A percentile compares a stretch with the other conserved stretches of the same genome.
Conservation (phyloP, 92 coral and sea anemone species). For the Nematostella vectensis region DNA sequence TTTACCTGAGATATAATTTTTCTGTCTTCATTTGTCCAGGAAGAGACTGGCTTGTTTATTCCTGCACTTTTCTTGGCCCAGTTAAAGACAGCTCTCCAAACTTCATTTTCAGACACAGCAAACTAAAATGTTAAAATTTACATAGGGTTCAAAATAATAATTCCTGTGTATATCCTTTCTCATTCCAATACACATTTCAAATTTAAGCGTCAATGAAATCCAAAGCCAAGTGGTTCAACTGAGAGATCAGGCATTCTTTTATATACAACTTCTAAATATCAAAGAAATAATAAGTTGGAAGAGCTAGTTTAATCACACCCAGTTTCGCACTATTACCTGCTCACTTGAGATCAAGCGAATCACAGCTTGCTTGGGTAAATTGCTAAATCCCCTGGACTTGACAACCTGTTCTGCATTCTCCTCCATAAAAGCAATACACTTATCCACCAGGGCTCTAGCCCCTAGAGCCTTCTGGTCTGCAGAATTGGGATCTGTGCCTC, state of each 20-base stretch:
- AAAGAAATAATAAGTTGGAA: too few relatives aligned
- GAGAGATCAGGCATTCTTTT: too few relatives aligned
- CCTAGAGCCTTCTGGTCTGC: slow-evolving; percentile 33
- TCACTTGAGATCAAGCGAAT: slow-evolving; percentile 86
- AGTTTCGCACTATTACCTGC: slow-evolving; percentile 71
- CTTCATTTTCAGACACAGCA: slow-evolving; percentile 93
- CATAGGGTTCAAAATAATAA: too few relatives aligned
- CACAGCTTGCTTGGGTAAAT: slow-evolving; percentile 76
- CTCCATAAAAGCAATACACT: slow-evolving; percentile 74
- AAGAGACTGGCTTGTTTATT: slow-evolving; percentile 55
- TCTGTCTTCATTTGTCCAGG: slow-evolving; percentile 81
- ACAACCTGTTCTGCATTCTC: slow-evolving; percentile 91
- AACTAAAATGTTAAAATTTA: too few relatives aligned
- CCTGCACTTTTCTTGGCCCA: slow-evolving; percentile 78
- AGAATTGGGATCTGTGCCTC: slow-evolving; percentile 34
- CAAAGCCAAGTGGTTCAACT: too few relatives aligned
- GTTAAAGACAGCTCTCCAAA: slow-evolving; percentile 81
- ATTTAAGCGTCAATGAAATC: too few relatives aligned
- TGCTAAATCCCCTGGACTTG: slow-evolving; percentile 66
- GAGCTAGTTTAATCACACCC: too few relatives aligned
- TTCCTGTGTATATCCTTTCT: too few relatives aligned
- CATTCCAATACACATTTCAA: too few relatives aligned
- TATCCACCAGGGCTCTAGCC: slow-evolving; percentile 64
- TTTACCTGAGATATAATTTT: slow-evolving; percentile 61
- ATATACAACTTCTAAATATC: too few relatives aligned